Base-by-base conservation (phyloP, 2,797 vertebrate genomes). In the Clarias pachynema region DNA sequence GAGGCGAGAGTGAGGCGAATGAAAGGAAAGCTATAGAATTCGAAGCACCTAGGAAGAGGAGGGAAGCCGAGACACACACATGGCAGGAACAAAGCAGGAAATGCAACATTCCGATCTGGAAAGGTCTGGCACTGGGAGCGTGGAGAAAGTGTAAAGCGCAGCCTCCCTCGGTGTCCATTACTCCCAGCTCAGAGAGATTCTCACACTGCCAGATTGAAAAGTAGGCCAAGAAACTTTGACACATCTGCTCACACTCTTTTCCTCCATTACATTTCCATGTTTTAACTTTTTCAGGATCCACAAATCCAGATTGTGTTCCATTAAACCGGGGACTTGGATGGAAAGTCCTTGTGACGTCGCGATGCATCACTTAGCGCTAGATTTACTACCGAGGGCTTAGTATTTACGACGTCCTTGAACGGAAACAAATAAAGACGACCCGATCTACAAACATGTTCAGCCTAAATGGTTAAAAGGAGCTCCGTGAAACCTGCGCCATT, bases 31-130 rank as follows among this genome's bases (percentile, higher is more conserved):
- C 15, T 57, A n/a, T 78, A 56, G 29, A 62, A 79, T 31, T 24
- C 72, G 60, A 26, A 59, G 75, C 83, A 66, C 65, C 65, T 70
- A 29, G 10, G 49, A 59, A 63, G 24, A 53, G 79, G 86, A 85
- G 83, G 87, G 73, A 89, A 90, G 89, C 86, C 84, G 80, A 90
- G 87, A 89, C 90, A 90, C 90, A 91, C 90, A 91, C 91, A 92
- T 89, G 88, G 86, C 86, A 89, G 87, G 89, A 90, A 90, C 89
- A 20, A 63, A 91, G 90, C 91, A 91, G 91, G 91, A 92, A 92
- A 92, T 87, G 87, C 90, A 90, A 84, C 91, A 92, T 92, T 91
- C 91, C 91, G 86, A 86, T 89, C 87, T 90, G 88, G 79, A 88
- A 90, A 88, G 87, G 80, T 88, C 84, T 88, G 88, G 87, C 87